Evolutionary conservation across 37 sponge, comb jelly and placozoan genomes (phyloP).

Genomic region (Crambe crambe): DNA sequence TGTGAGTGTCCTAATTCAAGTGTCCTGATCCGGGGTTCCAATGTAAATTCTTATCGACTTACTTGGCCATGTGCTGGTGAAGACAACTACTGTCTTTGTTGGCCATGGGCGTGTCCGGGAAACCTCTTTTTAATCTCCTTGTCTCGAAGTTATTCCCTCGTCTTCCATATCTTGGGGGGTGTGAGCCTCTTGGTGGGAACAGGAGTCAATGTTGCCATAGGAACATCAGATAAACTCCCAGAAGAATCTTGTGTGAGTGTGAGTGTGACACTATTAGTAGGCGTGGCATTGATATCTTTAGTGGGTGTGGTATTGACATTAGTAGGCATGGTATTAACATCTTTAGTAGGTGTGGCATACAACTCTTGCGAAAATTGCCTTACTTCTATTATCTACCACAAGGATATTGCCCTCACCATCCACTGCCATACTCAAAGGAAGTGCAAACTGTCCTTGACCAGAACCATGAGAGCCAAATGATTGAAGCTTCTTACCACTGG

Average conservation of each 20-base stretch:
- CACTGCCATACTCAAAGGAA: too few species aligned
- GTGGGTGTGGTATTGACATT: background rate
- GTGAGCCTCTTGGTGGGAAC: background rate
- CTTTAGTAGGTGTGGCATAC: background rate
- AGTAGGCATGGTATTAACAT: background rate
- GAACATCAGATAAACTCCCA: background rate
- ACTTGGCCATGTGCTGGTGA: constrained; percentile 80
- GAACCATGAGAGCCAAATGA: too few species aligned
- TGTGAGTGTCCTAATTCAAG: too few species aligned
- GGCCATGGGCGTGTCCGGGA: constrained; percentile 51
- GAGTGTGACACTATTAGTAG: background rate
- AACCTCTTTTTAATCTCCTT: constrained; percentile 30
- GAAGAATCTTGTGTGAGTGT: background rate
- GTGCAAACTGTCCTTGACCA: too few species aligned
- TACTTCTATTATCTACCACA: too few species aligned
- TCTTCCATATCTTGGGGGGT: background rate
- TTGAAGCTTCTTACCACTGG: too few species aligned
- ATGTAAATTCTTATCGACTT: too few species aligned
- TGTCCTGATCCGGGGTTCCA: too few species aligned
- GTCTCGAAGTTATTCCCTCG: constrained; percentile 6
- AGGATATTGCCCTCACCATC: too few species aligned
- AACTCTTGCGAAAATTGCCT: too few species aligned
- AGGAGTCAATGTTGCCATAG: background rate
- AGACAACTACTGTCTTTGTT: constrained; percentile 46
- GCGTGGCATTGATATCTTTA: background rate